These are phyloP conservation scores for Rotaria magnacalcarata DNA, from an alignment of 2,888 invertebrate genomes.

Conservation along the genomic window DNA sequence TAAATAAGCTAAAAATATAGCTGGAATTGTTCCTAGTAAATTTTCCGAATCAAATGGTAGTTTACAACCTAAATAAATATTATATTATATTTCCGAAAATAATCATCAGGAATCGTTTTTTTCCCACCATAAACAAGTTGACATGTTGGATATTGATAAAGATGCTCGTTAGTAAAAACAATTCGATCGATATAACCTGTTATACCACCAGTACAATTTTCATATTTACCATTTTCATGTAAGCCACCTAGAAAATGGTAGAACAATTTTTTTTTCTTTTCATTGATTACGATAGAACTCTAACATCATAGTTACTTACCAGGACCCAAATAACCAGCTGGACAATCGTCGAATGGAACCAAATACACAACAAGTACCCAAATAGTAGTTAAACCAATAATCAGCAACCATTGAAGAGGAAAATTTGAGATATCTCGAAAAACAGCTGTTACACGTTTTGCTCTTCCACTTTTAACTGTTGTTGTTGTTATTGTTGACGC, in stretches of 20 bases:
- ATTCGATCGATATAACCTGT: slow-evolving; percentile 76
- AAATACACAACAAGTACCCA: slow-evolving; percentile 40
- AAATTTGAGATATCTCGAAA: slow-evolving; percentile 38
- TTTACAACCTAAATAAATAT: neutral
- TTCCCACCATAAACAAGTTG: slow-evolving; percentile 56
- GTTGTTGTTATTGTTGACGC: neutral
- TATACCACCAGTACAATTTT: slow-evolving; percentile 80
- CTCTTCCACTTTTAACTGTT: neutral
- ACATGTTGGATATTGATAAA: slow-evolving; percentile 70
- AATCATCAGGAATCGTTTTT: too few species aligned
- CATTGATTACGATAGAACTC: too few species aligned
- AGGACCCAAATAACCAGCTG: slow-evolving; percentile 46
- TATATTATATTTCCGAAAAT: too few species aligned
- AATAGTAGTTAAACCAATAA: neutral
- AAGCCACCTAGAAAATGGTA: slow-evolving; percentile 77
- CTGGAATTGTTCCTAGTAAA: slow-evolving; percentile 67
- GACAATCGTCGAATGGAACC: slow-evolving; percentile 40
- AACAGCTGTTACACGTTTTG: neutral
- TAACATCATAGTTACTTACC: neutral
- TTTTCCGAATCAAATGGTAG: slow-evolving; percentile 78
- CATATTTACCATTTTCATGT: slow-evolving; percentile 61
- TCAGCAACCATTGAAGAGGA: slow-evolving; percentile 39
- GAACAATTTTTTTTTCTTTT: too few species aligned
- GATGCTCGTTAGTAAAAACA: slow-evolving; percentile 71
- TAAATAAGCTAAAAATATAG: slow-evolving; percentile 60